A percentile compares a stretch with the other conserved stretches of the same genome.
Evolutionary conservation across 1,140 invertebrate species (phyloP).

Genomic region (Diachasmimorpha longicaudata): DNA sequence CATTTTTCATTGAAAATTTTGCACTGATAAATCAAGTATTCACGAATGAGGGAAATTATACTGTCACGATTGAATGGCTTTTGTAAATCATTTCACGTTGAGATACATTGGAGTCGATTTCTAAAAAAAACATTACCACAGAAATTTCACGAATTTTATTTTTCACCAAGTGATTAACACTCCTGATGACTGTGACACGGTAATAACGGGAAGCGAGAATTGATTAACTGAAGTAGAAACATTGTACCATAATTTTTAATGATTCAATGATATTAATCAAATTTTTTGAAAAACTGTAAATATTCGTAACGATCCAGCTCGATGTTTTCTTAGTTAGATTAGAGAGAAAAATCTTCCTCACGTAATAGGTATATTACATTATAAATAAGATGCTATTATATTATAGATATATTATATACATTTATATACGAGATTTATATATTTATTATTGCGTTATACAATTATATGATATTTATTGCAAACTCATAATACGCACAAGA

Average conservation of each 20-base stretch:
- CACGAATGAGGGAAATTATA: too few relatives aligned
- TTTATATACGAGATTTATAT: conserved; percentile 51
- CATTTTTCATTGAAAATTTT: not conserved
- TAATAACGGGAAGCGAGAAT: not conserved
- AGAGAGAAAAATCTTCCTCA: conserved; percentile 9
- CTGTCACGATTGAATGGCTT: too few relatives aligned
- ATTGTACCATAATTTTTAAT: not conserved
- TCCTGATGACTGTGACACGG: not conserved
- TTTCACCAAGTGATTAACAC: too few relatives aligned
- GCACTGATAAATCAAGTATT: too few relatives aligned
- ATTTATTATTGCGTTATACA: conserved; percentile 63
- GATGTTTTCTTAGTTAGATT: not conserved
- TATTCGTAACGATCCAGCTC: not conserved
- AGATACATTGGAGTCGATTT: too few relatives aligned
- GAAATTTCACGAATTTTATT: too few relatives aligned
- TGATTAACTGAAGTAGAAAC: not conserved
- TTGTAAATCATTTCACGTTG: too few relatives aligned
- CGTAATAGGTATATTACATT: not conserved
- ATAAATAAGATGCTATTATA: conserved; percentile 17
- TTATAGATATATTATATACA: conserved; percentile 40
- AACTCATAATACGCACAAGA: conserved; percentile 32
- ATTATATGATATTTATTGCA: conserved; percentile 63
- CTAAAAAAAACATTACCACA: too few relatives aligned
- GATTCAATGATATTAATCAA: not conserved
- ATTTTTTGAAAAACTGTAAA: not conserved